Percentiles rank a stretch among this genome's conserved stretches.
Evolutionary conservation across 2,888 invertebrate species (phyloP).

Genomic region (Drosophila conformis): DNA sequence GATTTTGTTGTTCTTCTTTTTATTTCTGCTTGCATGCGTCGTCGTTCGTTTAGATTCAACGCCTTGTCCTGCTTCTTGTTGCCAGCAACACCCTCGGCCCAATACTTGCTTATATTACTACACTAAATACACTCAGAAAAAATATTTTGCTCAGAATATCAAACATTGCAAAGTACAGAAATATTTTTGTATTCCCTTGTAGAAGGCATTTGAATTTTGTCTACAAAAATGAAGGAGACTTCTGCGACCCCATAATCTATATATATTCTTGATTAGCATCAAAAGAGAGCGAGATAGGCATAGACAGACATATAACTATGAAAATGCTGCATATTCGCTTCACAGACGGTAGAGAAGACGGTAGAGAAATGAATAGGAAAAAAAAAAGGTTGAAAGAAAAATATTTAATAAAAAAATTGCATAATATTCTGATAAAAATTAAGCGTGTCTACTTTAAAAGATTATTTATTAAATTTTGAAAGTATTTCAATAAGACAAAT

Average conservation of each 20-base stretch:
- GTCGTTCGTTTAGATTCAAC: slow-evolving; percentile 30
- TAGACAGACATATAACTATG: too few relatives aligned
- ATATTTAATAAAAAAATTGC: too few relatives aligned
- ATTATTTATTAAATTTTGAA: neutral
- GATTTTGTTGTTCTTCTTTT: slow-evolving; percentile 36
- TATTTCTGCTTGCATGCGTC: slow-evolving; percentile 38
- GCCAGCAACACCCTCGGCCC: slow-evolving; percentile 33
- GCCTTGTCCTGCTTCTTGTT: slow-evolving; percentile 47
- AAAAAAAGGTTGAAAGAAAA: too few relatives aligned
- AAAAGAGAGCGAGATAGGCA: too few relatives aligned
- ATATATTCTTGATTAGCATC: neutral
- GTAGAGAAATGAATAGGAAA: too few relatives aligned
- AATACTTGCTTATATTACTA: slow-evolving; percentile 35
- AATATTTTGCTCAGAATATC: neutral
- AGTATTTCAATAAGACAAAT: neutral
- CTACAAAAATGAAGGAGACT: neutral
- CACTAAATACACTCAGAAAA: slow-evolving; percentile 6
- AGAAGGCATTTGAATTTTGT: neutral
- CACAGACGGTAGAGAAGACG: too few relatives aligned
- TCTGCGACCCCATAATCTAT: neutral
- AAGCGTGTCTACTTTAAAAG: too few relatives aligned
- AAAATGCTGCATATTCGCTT: too few relatives aligned
- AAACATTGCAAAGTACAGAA: neutral
- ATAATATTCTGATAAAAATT: neutral
- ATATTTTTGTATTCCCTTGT: neutral